phyloP scores from a whole-genome alignment of 1,140 invertebrate genomes.

The Solenopsis fugax region DNA sequence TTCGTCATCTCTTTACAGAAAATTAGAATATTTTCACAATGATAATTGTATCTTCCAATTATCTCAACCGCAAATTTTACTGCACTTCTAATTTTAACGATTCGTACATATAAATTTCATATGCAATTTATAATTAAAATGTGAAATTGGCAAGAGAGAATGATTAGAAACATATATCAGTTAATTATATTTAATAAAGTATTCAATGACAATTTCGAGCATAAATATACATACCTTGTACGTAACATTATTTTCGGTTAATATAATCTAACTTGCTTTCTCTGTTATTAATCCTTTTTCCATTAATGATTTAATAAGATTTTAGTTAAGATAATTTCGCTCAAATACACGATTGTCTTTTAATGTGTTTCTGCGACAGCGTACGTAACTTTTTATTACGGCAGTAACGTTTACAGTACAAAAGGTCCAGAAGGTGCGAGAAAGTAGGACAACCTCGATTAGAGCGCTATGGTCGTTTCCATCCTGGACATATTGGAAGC shows the following conservation, averaged over 20 bases:
- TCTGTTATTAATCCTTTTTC: not conserved
- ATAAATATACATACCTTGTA: not conserved
- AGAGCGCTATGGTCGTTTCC: conserved; percentile 56
- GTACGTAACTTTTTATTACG: conserved; percentile 58
- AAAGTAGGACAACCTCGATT: conserved; percentile 58
- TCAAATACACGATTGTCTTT: conserved; percentile 5
- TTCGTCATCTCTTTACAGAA: not conserved
- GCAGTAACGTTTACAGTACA: conserved; percentile 55
- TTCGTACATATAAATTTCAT: not conserved
- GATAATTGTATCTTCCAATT: conserved; percentile 3
- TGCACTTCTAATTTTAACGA: not conserved
- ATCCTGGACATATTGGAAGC: conserved; percentile 71
- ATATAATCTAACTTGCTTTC: not conserved
- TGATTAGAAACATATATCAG: not conserved
- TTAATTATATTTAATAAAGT: not conserved
- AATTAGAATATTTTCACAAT: conserved; percentile 21
- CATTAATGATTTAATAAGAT: conserved; percentile 5
- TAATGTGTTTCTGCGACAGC: not conserved
- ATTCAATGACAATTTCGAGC: conserved; percentile 1
- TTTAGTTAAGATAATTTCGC: not conserved
- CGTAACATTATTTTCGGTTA: not conserved
- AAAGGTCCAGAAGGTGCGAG: conserved; percentile 52
- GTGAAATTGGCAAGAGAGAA: not conserved
- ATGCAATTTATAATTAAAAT: not conserved
- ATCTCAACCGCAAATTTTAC: not conserved